Conservation (phyloP, 2,888 invertebrate genomes). For the Chrysolina haemoptera region DNA sequence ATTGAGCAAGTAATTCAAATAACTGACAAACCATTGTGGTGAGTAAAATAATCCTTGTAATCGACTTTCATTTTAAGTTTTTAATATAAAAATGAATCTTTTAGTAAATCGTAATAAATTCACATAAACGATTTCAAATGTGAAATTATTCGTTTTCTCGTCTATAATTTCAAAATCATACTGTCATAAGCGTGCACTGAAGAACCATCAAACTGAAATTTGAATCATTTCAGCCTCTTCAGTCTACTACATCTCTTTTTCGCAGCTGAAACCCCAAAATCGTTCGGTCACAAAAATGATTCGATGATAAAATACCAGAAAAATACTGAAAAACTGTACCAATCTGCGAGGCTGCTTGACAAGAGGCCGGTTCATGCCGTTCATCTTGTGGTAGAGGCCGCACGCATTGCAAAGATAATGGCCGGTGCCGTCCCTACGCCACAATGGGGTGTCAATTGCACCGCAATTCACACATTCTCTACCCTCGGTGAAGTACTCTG, state of each 20-base stretch:
- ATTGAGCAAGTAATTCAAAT: too few species aligned
- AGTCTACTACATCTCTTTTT: not conserved
- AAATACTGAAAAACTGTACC: slow-evolving; percentile 72
- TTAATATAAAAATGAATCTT: too few species aligned
- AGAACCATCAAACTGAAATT: not conserved
- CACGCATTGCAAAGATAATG: slow-evolving; percentile 99
- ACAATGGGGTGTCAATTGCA: slow-evolving; percentile 95
- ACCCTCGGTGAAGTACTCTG: slow-evolving; percentile 80
- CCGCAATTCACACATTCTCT: slow-evolving; percentile 99
- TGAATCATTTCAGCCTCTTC: not conserved
- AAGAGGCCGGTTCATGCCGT: slow-evolving; percentile 93
- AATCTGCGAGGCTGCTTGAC: slow-evolving; percentile 93
- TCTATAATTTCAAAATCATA: not conserved
- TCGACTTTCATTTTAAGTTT: too few species aligned
- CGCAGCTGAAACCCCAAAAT: slow-evolving; percentile 36
- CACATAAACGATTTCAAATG: too few species aligned
- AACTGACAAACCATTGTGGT: too few species aligned
- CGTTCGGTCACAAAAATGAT: slow-evolving; percentile 55
- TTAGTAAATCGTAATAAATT: too few species aligned
- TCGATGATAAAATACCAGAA: slow-evolving; percentile 23
- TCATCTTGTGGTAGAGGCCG: slow-evolving; percentile 98
- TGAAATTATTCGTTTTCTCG: too few species aligned
- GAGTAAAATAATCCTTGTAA: too few species aligned
- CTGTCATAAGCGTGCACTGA: not conserved
- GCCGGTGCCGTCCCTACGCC: slow-evolving; percentile 98